These are phyloP conservation scores for Limenitis arthemis DNA, from an alignment of 2,888 invertebrate genomes.

Conservation along the genomic window DNA sequence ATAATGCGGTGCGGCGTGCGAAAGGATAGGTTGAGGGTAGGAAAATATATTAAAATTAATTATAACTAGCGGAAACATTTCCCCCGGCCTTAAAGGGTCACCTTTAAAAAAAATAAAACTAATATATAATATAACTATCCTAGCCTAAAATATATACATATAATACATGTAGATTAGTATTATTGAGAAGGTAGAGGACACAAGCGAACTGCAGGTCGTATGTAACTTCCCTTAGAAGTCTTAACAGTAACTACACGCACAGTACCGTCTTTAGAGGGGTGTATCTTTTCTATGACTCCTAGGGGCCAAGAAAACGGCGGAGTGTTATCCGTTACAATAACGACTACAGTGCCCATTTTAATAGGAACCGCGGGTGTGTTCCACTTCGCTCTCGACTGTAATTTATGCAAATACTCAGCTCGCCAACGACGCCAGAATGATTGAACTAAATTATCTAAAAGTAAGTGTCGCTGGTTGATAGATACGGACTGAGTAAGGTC, in stretches of 20 bases:
- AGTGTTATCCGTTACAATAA: conserved; percentile 11
- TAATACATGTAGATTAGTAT: not conserved
- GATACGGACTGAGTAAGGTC: too few species aligned
- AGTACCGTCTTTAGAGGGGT: conserved; percentile 8
- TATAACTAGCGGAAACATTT: too few species aligned
- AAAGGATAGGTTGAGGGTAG: too few species aligned
- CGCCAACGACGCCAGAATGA: conserved; percentile 15
- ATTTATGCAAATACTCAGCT: conserved; percentile 11
- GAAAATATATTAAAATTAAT: too few species aligned
- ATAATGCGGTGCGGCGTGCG: too few species aligned
- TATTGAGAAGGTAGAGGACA: conserved; percentile 10
- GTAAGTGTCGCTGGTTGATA: not conserved
- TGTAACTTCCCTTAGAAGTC: conserved; percentile 6
- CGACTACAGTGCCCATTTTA: conserved; percentile 5
- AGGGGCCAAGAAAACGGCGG: conserved; percentile 17
- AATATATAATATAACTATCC: too few species aligned
- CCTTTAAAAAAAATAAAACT: too few species aligned
- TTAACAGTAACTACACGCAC: conserved; percentile 10
- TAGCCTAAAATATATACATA: not conserved
- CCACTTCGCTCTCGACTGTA: conserved; percentile 20
- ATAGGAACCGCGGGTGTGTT: conserved; percentile 1
- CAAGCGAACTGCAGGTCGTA: conserved; percentile 8
- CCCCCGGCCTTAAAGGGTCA: too few species aligned
- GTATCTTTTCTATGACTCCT: conserved; percentile 2
- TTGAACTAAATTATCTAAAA: conserved; percentile 8